A percentile compares a stretch with the other conserved stretches of the same genome.
Evolutionary conservation across 2,113 vertebrate genomes (phyloP).

Genomic region (Eurypyga helias): DNA sequence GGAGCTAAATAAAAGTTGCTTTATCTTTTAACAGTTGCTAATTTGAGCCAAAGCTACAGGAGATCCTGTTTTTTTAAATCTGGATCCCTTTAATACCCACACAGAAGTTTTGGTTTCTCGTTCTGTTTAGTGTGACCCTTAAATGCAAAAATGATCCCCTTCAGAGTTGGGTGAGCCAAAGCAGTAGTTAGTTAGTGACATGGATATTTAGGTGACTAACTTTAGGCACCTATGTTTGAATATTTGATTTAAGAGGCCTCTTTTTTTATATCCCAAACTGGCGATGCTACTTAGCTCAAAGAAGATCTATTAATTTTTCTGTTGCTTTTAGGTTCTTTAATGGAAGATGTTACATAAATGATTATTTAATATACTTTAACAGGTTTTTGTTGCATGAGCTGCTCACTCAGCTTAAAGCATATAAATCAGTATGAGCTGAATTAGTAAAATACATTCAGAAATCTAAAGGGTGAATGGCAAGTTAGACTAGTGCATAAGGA

Average conservation of each 20-base stretch:
- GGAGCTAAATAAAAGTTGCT: background rate
- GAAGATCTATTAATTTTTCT: constrained; percentile 1
- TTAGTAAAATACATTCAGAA: background rate
- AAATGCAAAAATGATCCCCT: background rate
- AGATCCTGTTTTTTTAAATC: background rate
- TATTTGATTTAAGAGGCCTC: background rate
- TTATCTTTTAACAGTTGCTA: background rate
- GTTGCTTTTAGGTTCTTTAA: constrained; percentile 45
- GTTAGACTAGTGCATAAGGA: background rate
- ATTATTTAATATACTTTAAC: constrained; percentile 32
- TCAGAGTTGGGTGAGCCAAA: background rate
- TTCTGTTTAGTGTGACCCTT: background rate
- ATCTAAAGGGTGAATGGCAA: background rate
- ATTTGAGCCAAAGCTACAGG: background rate
- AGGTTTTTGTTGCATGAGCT: background rate
- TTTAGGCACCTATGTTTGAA: background rate
- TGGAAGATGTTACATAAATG: constrained; percentile 4
- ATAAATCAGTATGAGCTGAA: background rate
- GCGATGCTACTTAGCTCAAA: background rate
- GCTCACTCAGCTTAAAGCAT: background rate
- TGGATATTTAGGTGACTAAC: background rate
- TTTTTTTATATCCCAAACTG: constrained; percentile 7
- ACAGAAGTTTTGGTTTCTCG: background rate
- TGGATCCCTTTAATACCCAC: background rate
- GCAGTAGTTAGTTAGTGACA: background rate